Percentiles rank a stretch among this genome's conserved stretches.
phyloP scores from a whole-genome alignment of 2,113 vertebrate species.

The Nanger granti region DNA sequence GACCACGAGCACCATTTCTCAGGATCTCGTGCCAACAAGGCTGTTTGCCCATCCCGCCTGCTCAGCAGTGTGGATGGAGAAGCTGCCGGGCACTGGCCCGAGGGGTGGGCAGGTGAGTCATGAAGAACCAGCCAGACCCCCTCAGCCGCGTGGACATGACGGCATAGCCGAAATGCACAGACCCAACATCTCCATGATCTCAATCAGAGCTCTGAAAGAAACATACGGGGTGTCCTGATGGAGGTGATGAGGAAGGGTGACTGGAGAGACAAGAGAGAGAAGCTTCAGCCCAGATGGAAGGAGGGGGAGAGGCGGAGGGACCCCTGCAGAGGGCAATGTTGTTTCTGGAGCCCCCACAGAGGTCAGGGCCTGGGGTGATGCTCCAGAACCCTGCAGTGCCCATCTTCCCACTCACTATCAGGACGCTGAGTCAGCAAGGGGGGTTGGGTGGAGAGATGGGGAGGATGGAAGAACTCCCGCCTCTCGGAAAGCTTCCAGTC shows the following conservation, averaged over 20 bases:
- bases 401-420: not conserved
- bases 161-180: fast-evolving
- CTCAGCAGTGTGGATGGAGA: not conserved
- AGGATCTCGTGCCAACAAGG: not conserved
- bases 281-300: not conserved
- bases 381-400: not conserved
- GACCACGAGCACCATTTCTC: fast-evolving
- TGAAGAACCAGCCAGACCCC: not conserved
- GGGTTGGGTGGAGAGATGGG: too few species aligned
- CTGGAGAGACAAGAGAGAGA: not conserved
- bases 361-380: too few species aligned
- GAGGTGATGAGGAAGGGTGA: not conserved
- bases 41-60: not conserved
- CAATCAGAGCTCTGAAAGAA: not conserved
- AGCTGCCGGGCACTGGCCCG: fast-evolving
- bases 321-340: not conserved
- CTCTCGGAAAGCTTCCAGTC: not conserved
- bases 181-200: not conserved
- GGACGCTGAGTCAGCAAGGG: not conserved
- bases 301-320: not conserved
- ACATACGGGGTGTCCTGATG: not conserved
- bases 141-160: not conserved
- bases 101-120: not conserved
- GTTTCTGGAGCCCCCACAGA: too few species aligned
- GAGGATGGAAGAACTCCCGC: fast-evolving